Base-by-base conservation (phyloP, 2,113 vertebrate genomes). In the Dipodomys merriami region DNA sequence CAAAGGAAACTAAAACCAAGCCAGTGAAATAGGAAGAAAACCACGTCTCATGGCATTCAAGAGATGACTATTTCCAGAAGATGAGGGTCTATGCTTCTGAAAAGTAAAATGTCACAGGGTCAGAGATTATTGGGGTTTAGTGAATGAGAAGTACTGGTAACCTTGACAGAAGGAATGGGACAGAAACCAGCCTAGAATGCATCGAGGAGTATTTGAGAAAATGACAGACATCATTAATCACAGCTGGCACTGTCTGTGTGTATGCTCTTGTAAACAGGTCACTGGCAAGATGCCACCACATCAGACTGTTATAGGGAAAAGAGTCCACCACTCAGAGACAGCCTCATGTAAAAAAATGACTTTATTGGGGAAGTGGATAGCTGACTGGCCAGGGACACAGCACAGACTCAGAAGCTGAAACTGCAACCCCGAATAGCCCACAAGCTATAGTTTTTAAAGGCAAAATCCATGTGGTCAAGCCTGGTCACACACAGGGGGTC, bases 151-250 rank as follows among this genome's bases (percentile, higher is more conserved):
- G 18, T 68, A 27, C 22, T 46, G 15, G 57, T 20, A 1, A 46
- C 18, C 71, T 69, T 83, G 3, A 74, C 83, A 86, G 22, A 91
- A 44, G 18, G 44, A 25, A 29, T 29, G 39, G 33, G 19, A 65
- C 67, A 39, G 68, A 95, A 69, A 23, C 13, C 73, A 79, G 5
- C 3, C 25, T 84, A 44, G 25, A 62, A 9, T n/a, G 23, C 15
- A 33, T 20, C 67, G 27, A 84, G 90, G 89, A 95, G 15, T 93
- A 73, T 53, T 18, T 67, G 22, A 86, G n/a, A 57, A 83, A 39
- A 91, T 33, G 15, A 84, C 91, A 53, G 19, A 16, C 23, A 25
- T 18, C 5, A 16, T 13, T 18, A n/a, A 18, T 33, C 25, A 15
- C 18, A 76, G 15, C 62, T 76, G 60, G 68, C 27, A 83, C 20